Evolutionary conservation across 1,140 invertebrate species (phyloP), one percentile per base, ranked within the genome.

Genomic region (Leptinotarsa undecemlineata): DNA sequence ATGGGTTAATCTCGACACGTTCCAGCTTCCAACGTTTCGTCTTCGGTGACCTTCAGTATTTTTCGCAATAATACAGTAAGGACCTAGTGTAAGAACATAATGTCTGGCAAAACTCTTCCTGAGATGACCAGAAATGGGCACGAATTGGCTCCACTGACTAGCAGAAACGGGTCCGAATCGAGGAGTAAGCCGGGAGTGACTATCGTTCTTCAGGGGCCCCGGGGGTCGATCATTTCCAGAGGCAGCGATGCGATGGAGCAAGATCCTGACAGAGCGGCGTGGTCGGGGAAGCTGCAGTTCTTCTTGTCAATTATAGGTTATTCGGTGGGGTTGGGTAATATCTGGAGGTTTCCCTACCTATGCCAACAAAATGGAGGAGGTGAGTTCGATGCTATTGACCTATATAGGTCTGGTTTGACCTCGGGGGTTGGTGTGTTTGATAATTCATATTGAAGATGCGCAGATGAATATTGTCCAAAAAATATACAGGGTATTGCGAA

Each of bases 311-410:
- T 96, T 84, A 95, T 96, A 68, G 94, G 95, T 1, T 96, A 95
- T 85, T 95, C 94, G 57, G 94, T 97, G 6, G 95, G 95, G 0
- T 89, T 98, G 21, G 96, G 95, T 19, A 97, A 97, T 84, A 96
- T 98, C 63, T 98, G 96, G 96, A 90, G 96, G 81, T 98, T 98
- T 88, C 96, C 96, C 13, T 98, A 97, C 84, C 87, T 98, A 71
- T 96, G 95, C 82, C 96, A 97, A 87, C 93, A 96, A 84, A 97
- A 98, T 86, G 96, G 96, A 64, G 96, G 96, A 86, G 96, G 95
- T 96, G 82, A 91, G 91, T 72, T 47, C 33, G 33, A 8, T 42
- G 33, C 3, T 42, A 42, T 42, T 42, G 33, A 42, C 33, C 33
- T 42, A 42, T 42, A 42, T 42, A 42, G 33, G 33, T 8, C 6